Evolutionary conservation across 2,888 invertebrate genomes (phyloP).

Genomic region (Clanis bilineata): DNA sequence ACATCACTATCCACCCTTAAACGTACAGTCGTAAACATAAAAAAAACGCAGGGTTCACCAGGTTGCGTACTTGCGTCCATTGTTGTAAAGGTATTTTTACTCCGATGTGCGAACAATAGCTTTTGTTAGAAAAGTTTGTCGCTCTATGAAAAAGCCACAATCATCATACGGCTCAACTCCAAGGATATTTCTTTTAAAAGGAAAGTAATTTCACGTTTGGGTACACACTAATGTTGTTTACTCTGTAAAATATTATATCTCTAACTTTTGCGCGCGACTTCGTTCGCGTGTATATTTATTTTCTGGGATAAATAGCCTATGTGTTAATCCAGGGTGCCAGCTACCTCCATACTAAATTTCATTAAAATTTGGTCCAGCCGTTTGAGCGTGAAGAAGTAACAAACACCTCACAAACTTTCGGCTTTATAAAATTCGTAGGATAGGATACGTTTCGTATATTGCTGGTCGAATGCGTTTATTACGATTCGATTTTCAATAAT

Average conservation of each 20-base stretch:
- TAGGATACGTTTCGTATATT: too few relatives aligned
- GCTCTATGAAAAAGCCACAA: conserved; percentile 22
- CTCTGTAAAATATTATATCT: not conserved
- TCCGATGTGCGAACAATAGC: conserved; percentile 41
- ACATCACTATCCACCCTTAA: conserved; percentile 16
- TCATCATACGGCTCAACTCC: conserved; percentile 11
- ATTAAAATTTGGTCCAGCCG: too few relatives aligned
- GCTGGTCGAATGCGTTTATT: too few relatives aligned
- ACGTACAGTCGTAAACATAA: not conserved
- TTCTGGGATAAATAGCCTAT: too few relatives aligned
- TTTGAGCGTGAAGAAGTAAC: not conserved
- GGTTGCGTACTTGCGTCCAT: not conserved
- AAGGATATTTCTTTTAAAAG: conserved; percentile 15
- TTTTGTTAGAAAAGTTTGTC: conserved; percentile 36
- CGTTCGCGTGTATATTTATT: too few relatives aligned
- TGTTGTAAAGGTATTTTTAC: conserved; percentile 28
- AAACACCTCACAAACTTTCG: not conserved
- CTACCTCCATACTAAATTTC: too few relatives aligned
- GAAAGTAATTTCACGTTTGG: conserved; percentile 16
- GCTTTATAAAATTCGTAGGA: too few relatives aligned
- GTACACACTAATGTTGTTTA: not conserved
- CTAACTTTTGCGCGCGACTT: too few relatives aligned
- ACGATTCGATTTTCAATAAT: too few relatives aligned
- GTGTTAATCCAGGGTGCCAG: too few relatives aligned
- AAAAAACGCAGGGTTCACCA: not conserved